phyloP scores from a whole-genome alignment of 92 coral and sea anemone species.

The Palythoa grandis region DNA sequence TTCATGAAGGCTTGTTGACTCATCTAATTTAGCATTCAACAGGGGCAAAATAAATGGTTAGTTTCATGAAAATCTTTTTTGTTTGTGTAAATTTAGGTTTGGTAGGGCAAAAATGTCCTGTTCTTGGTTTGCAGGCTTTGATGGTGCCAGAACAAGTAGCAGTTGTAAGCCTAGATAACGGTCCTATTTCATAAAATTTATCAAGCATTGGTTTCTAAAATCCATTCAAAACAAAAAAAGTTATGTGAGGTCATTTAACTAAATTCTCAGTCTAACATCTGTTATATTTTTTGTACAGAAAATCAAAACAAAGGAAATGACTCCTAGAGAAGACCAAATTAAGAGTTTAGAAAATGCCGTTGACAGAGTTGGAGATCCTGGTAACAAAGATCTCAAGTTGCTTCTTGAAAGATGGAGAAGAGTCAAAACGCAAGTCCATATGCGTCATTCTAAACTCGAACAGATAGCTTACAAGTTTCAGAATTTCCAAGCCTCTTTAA shows the following conservation, averaged over 20 bases:
- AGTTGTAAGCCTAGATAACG: no score
- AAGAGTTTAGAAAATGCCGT: conserved; percentile 73
- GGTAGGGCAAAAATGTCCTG: no score
- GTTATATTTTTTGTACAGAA: conserved; percentile 53
- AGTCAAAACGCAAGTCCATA: conserved; percentile 72
- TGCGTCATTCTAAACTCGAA: conserved; percentile 71
- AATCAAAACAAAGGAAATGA: conserved; percentile 67
- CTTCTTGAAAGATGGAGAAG: conserved; percentile 86
- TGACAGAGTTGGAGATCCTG: conserved; percentile 78
- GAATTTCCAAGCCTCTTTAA: conserved; percentile 69
- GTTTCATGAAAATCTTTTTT: no score
- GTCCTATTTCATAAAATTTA: no score
- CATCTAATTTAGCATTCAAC: no score
- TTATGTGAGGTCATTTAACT: neutral
- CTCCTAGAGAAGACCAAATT: conserved; percentile 75
- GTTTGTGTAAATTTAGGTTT: no score
- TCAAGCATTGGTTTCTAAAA: neutral
- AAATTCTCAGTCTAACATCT: neutral
- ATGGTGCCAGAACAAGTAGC: no score
- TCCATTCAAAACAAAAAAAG: no score
- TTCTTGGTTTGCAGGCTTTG: no score
- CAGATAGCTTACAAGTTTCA: conserved; percentile 68
- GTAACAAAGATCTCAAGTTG: conserved; percentile 64
- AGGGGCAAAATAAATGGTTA: no score
- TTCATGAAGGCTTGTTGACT: no score